Percentiles rank a stretch among this genome's conserved stretches.
phyloP scores from a whole-genome alignment of 2,113 vertebrate species.

The Forbesichthys agassizii region DNA sequence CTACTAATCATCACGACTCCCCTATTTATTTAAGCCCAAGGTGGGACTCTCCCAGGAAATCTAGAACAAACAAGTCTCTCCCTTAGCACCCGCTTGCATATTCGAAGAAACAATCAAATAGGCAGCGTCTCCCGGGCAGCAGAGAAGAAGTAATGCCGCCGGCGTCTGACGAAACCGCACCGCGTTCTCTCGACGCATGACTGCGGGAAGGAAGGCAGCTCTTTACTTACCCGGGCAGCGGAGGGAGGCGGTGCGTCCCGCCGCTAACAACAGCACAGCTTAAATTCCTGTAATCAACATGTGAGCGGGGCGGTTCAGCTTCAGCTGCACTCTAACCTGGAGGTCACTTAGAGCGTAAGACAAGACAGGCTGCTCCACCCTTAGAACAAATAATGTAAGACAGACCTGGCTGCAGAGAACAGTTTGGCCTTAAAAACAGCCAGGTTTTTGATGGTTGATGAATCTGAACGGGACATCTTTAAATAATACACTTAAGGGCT shows the following conservation, averaged over 20 bases:
- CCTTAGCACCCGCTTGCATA: slow-evolving; percentile 65
- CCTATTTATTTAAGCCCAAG: slow-evolving; percentile 74
- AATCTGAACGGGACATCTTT: neutral
- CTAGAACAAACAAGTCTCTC: slow-evolving; percentile 75
- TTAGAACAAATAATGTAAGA: neutral
- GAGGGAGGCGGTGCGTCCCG: slow-evolving; percentile 9
- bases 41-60: slow-evolving; percentile 78
- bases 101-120: slow-evolving; percentile 78
- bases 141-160: slow-evolving; percentile 51
- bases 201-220: slow-evolving; percentile 46
- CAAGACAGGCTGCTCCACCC: neutral
- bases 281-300: slow-evolving; percentile 29
- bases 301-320: neutral
- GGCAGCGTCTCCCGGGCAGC: slow-evolving; percentile 66
- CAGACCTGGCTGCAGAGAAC: neutral
- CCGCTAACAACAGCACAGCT: slow-evolving; percentile 10
- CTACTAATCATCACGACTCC: slow-evolving; percentile 76
- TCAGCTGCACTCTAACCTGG: neutral
- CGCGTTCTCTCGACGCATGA: slow-evolving; percentile 50
- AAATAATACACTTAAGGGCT: neutral
- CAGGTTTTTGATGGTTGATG: no score
- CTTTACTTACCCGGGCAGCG: slow-evolving; percentile 43
- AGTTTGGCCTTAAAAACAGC: neutral
- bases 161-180: slow-evolving; percentile 44
- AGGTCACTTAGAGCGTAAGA: neutral